Percentiles rank a stretch among this genome's conserved stretches.
Evolutionary conservation across 2,797 vertebrate genomes (phyloP).

Genomic region (Crenichthys baileyi): DNA sequence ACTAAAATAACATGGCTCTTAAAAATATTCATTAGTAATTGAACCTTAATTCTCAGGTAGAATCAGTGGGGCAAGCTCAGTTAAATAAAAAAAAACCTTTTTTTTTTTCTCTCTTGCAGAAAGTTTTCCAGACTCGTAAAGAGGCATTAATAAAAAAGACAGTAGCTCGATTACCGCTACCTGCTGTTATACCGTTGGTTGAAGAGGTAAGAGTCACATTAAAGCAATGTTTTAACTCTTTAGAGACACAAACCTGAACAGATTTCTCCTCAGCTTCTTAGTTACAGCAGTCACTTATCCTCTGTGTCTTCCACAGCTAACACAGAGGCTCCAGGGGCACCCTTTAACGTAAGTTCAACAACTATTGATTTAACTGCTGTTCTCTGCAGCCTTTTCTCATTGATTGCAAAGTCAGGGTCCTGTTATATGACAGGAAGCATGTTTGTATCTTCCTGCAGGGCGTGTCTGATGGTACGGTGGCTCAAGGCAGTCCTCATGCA

Average conservation of each 20-base stretch:
- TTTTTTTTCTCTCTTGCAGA: slow-evolving; percentile 76
- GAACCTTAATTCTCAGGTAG: background rate
- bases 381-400: background rate
- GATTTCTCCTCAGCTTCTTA: background rate
- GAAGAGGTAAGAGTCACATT: slow-evolving; percentile 84
- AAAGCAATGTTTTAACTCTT: background rate
- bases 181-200: slow-evolving; percentile 90
- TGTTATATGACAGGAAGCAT: background rate
- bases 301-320: slow-evolving; percentile 79
- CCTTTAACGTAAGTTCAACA: slow-evolving; percentile 86
- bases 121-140: slow-evolving; percentile 93
- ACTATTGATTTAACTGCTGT: background rate
- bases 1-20: background rate
- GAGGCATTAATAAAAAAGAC: slow-evolving; percentile 91
- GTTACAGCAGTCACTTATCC: slow-evolving; percentile 21
- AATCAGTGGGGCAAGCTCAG: background rate
- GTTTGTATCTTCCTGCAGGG: slow-evolving; percentile 78
- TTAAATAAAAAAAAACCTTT: background rate
- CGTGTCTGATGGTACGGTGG: slow-evolving; percentile 92
- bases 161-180: slow-evolving; percentile 90
- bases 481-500: slow-evolving; percentile 90
- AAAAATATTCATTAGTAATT: background rate
- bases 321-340: slow-evolving; percentile 92
- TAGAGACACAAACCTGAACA: background rate
- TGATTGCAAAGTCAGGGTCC: background rate